These are phyloP conservation scores for Pyrgus malvae DNA, from an alignment of 2,888 invertebrate species.

Conservation along the genomic window DNA sequence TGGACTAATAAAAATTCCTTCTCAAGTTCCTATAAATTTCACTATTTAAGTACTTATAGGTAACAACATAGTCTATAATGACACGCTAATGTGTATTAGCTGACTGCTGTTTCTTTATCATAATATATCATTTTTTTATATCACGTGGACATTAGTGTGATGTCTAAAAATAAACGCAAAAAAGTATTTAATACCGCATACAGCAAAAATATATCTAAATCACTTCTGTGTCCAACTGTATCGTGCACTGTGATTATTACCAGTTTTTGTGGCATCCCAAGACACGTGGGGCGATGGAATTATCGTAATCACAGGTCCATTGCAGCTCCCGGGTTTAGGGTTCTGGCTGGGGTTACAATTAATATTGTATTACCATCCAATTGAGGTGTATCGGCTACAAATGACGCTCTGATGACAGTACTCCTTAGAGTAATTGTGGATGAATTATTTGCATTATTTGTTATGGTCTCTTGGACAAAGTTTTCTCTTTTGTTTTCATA, in stretches of 20 bases:
- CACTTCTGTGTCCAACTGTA: slow-evolving; percentile 49
- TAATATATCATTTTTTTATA: too few relatives aligned
- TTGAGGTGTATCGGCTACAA: slow-evolving; percentile 20
- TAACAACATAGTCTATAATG: too few relatives aligned
- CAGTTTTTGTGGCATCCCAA: slow-evolving; percentile 74
- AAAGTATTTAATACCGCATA: too few relatives aligned
- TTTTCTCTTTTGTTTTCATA: too few relatives aligned
- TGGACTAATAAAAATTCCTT: too few relatives aligned
- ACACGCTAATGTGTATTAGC: too few relatives aligned
- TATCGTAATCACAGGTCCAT: slow-evolving; percentile 78
- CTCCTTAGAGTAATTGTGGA: slow-evolving; percentile 27
- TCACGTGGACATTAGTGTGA: too few relatives aligned
- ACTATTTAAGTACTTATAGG: too few relatives aligned
- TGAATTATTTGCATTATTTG: slow-evolving; percentile 1
- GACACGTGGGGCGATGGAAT: slow-evolving; percentile 80
- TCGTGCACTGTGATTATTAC: slow-evolving; percentile 71
- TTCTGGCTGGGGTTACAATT: slow-evolving; percentile 38
- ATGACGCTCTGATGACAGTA: slow-evolving; percentile 10
- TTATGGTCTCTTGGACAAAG: not conserved
- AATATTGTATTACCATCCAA: slow-evolving; percentile 21
- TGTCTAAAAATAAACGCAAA: too few relatives aligned
- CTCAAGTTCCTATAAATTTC: too few relatives aligned
- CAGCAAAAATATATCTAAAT: not conserved
- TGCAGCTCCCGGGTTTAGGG: slow-evolving; percentile 62
- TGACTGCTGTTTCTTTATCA: too few relatives aligned